These are phyloP conservation scores for Drosophila pseudotakahashii DNA, from an alignment of 2,888 invertebrate species.

Conservation along the genomic window DNA sequence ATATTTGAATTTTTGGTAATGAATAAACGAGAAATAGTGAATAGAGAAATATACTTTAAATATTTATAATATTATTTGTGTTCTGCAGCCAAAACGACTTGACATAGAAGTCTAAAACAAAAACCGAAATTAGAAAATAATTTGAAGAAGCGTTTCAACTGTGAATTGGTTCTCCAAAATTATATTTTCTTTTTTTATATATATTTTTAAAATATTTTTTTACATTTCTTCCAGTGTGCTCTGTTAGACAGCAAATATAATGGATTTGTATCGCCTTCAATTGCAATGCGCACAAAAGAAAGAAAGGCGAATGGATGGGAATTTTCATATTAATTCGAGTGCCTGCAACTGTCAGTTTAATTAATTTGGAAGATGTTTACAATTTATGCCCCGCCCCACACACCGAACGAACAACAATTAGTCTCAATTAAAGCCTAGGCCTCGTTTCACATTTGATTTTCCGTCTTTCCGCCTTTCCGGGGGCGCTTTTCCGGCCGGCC, in stretches of 20 bases:
- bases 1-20: no score
- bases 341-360: slow-evolving; percentile 42
- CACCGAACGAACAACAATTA: slow-evolving; percentile 47
- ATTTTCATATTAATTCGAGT: slow-evolving; percentile 21
- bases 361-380: slow-evolving; percentile 44
- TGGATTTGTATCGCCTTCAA: slow-evolving; percentile 3
- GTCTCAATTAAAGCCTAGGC: slow-evolving; percentile 60
- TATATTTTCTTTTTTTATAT: no score
- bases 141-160: no score
- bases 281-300: background rate
- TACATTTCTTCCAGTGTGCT: background rate
- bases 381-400: slow-evolving; percentile 15
- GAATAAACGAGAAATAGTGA: no score
- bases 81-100: no score
- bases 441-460: slow-evolving; percentile 23
- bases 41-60: no score
- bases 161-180: no score
- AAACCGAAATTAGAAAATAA: no score
- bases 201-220: no score
- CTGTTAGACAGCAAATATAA: background rate
- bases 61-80: no score
- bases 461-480: background rate
- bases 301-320: background rate
- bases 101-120: no score
- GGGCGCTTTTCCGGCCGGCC: background rate